A percentile compares a stretch with the other conserved stretches of the same genome.
Evolutionary conservation across 2,888 invertebrate genomes (phyloP).

Genomic region (Agrotis puta): DNA sequence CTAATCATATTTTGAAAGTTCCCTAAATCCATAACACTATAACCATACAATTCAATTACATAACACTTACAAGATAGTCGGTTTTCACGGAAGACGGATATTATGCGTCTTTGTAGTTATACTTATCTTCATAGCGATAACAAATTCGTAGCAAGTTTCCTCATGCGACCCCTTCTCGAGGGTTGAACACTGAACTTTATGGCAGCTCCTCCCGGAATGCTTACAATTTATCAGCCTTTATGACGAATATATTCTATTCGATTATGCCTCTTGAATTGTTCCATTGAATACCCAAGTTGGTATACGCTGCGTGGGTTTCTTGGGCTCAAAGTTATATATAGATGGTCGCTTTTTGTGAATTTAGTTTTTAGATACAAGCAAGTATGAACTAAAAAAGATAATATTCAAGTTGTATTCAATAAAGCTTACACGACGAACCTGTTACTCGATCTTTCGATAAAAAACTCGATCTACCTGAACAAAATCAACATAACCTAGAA

Average conservation of each 20-base stretch:
- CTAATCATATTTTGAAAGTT: slow-evolving; percentile 36
- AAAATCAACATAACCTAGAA: slow-evolving; percentile 10
- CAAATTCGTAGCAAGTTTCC: slow-evolving; percentile 67
- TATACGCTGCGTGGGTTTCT: slow-evolving; percentile 36
- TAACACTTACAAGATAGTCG: slow-evolving; percentile 58
- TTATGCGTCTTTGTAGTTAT: slow-evolving; percentile 57
- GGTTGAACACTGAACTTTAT: slow-evolving; percentile 66
- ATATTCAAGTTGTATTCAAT: background rate
- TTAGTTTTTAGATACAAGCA: background rate
- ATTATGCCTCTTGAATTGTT: slow-evolving; percentile 66
- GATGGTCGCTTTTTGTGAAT: slow-evolving; percentile 20
- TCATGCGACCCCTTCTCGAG: slow-evolving; percentile 61
- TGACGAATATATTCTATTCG: slow-evolving; percentile 70
- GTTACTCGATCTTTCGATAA: background rate
- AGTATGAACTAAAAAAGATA: background rate
- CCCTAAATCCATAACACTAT: slow-evolving; percentile 23
- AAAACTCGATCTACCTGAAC: background rate
- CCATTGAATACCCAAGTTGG: slow-evolving; percentile 58
- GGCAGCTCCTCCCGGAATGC: slow-evolving; percentile 62
- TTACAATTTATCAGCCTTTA: slow-evolving; percentile 69
- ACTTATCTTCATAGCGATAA: slow-evolving; percentile 61
- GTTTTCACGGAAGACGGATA: slow-evolving; percentile 46
- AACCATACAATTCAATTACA: slow-evolving; percentile 57
- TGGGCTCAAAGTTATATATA: slow-evolving; percentile 30
- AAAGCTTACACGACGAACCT: background rate